Conservation (phyloP, 1,140 invertebrate genomes). For the Bombus superbus region DNA sequence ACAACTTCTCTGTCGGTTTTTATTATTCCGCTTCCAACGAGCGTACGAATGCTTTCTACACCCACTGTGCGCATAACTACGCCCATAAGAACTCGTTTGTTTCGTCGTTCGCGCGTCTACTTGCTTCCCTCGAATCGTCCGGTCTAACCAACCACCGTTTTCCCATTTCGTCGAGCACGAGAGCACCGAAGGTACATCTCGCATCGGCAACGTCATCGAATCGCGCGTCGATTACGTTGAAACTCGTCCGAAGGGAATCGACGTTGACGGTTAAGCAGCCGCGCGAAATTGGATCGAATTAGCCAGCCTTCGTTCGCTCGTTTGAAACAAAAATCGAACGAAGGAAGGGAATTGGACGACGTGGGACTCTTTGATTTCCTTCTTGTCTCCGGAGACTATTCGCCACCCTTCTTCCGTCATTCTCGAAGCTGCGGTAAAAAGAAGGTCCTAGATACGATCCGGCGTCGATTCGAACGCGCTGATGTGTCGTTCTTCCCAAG, state of each 20-base stretch:
- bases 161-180: not conserved
- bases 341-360: not conserved
- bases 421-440: constrained; percentile 1
- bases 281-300: constrained; percentile 58
- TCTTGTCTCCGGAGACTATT: constrained; percentile 15
- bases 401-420: not conserved
- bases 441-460: not conserved
- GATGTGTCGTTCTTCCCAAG: not conserved
- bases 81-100: not conserved
- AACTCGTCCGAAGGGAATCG: not conserved
- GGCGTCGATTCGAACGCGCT: not conserved
- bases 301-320: not conserved
- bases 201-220: not conserved
- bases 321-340: constrained; percentile 33
- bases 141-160: not conserved
- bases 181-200: not conserved
- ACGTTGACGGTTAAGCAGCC: constrained; percentile 20
- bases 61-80: not conserved
- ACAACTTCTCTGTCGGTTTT: too few relatives aligned
- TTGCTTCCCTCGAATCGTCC: too few relatives aligned
- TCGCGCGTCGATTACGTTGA: constrained; percentile 1
- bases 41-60: too few relatives aligned
- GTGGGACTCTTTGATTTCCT: not conserved
- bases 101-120: not conserved
- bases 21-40: too few relatives aligned